Evolutionary conservation across 2,888 invertebrate species (phyloP), one percentile per base, ranked within the genome.

Genomic region (Actias luna): DNA sequence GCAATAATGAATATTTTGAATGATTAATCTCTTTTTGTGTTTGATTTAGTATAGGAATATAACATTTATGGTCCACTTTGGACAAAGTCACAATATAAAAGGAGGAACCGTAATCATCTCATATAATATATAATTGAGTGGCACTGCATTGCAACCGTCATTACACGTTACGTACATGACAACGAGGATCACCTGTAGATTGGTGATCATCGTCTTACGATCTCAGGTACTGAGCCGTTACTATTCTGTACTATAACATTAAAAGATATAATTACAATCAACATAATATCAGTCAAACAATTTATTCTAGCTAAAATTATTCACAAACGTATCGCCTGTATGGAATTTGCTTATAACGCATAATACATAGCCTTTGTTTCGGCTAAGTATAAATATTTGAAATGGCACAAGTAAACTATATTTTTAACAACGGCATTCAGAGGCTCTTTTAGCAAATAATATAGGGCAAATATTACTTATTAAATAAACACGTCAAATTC

Each of bases 401-500:
- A 50, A 50, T 50, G 46, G 10, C 22, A 50, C 18, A 50, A 22
- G 46, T 25, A 50, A 50, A 50, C 46, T 50, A 50, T 50, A 25
- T 50, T 50, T 50, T 25, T 12, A 2, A 50, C 2, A 22, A 25
- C 1, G 25, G 18, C 10, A 22, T 25, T 39, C 7, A 25, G 46
- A 25, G 10, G 42, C 42, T 42, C 42, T 7, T 50, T 50, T 25
- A 50, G 46, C 46, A 50, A 50, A 50, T 50, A n/a, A 55, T 55
- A 29, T 55, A 55, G 55, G 55, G 29, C 55, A 55, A n/a, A 55
- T 29, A 55, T 7, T 50, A 8, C 8, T 33, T 33, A 50, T 50
- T 55, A 29, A 55, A 55, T n/a, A 55, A 29, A 55, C 55, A 55
- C 29, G 55, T 55, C 29, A 55, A 55, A 29, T 55, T 55, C 55